A percentile compares a stretch with the other conserved stretches of the same genome.
Evolutionary conservation across 2,888 invertebrate genomes (phyloP).

Genomic region (Phortica magna): DNA sequence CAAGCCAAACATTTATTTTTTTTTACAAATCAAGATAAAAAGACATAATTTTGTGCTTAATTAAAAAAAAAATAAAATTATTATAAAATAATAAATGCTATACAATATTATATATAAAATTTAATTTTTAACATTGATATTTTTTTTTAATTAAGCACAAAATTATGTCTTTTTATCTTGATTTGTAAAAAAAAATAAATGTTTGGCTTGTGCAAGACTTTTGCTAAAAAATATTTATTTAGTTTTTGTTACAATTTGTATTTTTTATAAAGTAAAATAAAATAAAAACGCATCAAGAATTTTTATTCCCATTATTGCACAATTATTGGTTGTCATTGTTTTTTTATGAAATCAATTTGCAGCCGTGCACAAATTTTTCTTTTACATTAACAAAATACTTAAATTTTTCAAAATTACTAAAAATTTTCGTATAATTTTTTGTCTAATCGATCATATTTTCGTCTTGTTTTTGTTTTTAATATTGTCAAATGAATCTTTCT

Average conservation of each 20-base stretch:
- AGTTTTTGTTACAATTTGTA: slow-evolving; percentile 27
- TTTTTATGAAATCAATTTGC: neutral
- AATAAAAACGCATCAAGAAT: too few species aligned
- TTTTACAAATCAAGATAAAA: slow-evolving; percentile 60
- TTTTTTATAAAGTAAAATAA: slow-evolving; percentile 24
- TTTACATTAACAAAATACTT: neutral
- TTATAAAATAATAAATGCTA: neutral
- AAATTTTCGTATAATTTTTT: neutral
- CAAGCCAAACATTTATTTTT: slow-evolving; percentile 64
- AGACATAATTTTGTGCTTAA: slow-evolving; percentile 68
- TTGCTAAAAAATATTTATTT: slow-evolving; percentile 36
- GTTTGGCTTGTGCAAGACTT: slow-evolving; percentile 70
- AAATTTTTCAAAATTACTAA: too few species aligned
- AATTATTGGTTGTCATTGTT: neutral
- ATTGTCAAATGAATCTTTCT: neutral
- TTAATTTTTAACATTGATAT: slow-evolving; percentile 1
- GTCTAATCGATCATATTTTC: neutral
- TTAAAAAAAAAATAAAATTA: slow-evolving; percentile 46
- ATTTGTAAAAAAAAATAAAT: slow-evolving; percentile 55
- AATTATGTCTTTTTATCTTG: slow-evolving; percentile 64
- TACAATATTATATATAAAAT: slow-evolving; percentile 11
- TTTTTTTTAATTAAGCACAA: slow-evolving; percentile 66
- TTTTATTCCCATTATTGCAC: slow-evolving; percentile 4
- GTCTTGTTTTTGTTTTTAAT: neutral
- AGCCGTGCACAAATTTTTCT: neutral